Percentiles rank a stretch among this genome's conserved stretches.
Evolutionary conservation across 2,113 vertebrate genomes (phyloP).

Genomic region (Bufo bufo): DNA sequence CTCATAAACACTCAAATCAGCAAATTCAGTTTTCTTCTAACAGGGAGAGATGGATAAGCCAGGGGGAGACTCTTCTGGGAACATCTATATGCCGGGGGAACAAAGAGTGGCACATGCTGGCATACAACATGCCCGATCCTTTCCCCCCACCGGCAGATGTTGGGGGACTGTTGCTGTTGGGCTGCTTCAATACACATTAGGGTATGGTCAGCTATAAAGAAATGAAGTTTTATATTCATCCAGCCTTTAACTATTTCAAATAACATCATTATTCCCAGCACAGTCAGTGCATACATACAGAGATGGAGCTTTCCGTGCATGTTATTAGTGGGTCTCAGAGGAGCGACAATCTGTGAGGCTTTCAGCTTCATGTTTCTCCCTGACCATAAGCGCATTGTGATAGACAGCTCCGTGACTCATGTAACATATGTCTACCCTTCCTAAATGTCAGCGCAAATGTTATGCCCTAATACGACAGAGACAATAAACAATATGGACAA

Average conservation of each 20-base stretch:
- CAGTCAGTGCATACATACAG: not conserved
- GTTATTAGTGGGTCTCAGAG: not conserved
- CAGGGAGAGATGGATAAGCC: too few species aligned
- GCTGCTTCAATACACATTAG: too few species aligned
- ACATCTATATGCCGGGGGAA: too few species aligned
- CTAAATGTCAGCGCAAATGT: not conserved
- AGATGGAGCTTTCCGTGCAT: not conserved
- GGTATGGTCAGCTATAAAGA: not conserved
- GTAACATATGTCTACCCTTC: slow-evolving; percentile 22
- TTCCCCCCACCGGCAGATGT: too few species aligned
- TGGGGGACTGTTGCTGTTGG: too few species aligned
- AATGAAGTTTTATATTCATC: not conserved
- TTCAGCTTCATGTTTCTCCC: not conserved
- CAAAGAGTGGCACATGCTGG: too few species aligned
- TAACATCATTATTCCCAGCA: not conserved
- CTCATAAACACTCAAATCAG: too few species aligned
- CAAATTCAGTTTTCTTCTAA: too few species aligned
- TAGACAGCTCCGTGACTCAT: slow-evolving; percentile 29
- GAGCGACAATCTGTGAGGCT: not conserved
- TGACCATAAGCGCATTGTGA: not conserved
- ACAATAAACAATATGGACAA: not conserved
- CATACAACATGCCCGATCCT: too few species aligned
- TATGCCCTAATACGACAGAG: not conserved
- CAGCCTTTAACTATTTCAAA: not conserved
- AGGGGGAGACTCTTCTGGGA: too few species aligned